Conservation (phyloP, 2,888 invertebrate species). For the Scelioninae gen. 2 region DNA sequence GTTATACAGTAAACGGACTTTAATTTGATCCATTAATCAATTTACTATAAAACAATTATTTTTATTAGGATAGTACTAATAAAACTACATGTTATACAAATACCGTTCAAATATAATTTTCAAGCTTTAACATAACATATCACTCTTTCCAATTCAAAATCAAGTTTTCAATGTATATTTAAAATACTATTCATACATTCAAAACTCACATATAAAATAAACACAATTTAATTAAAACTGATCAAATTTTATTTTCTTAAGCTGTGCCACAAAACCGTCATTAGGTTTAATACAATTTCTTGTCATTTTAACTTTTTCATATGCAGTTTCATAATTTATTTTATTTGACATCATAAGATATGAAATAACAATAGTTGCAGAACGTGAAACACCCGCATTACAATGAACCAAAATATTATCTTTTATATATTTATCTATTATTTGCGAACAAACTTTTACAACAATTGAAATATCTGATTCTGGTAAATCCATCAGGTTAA, state of each 20-base stretch:
- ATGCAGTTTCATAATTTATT: conserved; percentile 81
- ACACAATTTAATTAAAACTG: no score
- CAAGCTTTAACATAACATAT: no score
- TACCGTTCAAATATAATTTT: no score
- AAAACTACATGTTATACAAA: no score
- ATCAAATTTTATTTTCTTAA: conserved; percentile 72
- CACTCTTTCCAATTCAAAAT: no score
- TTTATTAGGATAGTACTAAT: no score
- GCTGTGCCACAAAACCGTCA: conserved; percentile 85
- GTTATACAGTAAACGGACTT: no score
- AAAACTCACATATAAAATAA: background rate
- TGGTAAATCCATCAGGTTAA: conserved; percentile 86
- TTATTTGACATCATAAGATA: conserved; percentile 83
- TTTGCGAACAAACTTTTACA: conserved; percentile 78
- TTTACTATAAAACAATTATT: no score
- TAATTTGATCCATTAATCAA: no score
- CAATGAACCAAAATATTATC: conserved; percentile 88
- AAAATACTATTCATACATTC: background rate
- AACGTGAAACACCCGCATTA: conserved; percentile 93
- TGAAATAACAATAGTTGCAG: conserved; percentile 86
- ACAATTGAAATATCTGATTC: conserved; percentile 79
- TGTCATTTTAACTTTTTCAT: conserved; percentile 80
- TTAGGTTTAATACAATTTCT: conserved; percentile 87
- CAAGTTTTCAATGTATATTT: no score
- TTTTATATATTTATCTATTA: conserved; percentile 78